Evolutionary conservation across 2,113 vertebrate genomes (phyloP), one percentile per base, ranked within the genome.

Genomic region (Nibea coibor): DNA sequence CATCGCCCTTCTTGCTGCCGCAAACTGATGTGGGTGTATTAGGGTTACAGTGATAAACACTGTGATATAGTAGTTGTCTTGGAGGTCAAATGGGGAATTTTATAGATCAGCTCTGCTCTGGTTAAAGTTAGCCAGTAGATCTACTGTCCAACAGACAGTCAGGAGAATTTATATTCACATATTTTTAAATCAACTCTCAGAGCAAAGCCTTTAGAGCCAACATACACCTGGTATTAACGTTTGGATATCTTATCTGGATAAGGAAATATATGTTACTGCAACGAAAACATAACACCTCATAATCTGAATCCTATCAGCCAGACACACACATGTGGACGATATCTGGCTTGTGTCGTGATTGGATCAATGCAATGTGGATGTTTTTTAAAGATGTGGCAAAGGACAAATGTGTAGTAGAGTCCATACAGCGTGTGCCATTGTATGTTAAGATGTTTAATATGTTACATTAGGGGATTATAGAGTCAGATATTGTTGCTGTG

Each of bases 71-170:
- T 20, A 10, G 22, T 58, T 48, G 26, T 8, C 48, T 65, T 72
- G 53, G n/a, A 59, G 10, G 26, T 71, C 53, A 31, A 77, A 57
- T 2, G 56, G 71, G 11, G 2, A 39, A 7, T 39, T 39, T 39
- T 39, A 61, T 43, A 58, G 31, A 78, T 79, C 61, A 72, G 39
- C 22, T 74, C 22, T 69, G 68, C 35, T 62, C 2, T 74, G 53
- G 45, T 66, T 82, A 35, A 81, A 70, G 31, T 9, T 22, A 66
- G 62, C 28, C 47, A 31, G 64, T 22, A 58, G 24, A 58, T 39
- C n/a, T 3, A 14, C 14, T 19, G 22, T 65, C 43, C 12, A n/a
- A n/a, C 16, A 56, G 24, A 14, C 45, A 26, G 26, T 51, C 9
- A 56, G 61, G 51, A 24, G 76, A 64, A 65, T 67, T 65, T 43